Percentiles rank a stretch among this genome's conserved stretches.
phyloP scores from a whole-genome alignment of 2,797 vertebrate genomes.

The Paramormyrops hopkinsi region DNA sequence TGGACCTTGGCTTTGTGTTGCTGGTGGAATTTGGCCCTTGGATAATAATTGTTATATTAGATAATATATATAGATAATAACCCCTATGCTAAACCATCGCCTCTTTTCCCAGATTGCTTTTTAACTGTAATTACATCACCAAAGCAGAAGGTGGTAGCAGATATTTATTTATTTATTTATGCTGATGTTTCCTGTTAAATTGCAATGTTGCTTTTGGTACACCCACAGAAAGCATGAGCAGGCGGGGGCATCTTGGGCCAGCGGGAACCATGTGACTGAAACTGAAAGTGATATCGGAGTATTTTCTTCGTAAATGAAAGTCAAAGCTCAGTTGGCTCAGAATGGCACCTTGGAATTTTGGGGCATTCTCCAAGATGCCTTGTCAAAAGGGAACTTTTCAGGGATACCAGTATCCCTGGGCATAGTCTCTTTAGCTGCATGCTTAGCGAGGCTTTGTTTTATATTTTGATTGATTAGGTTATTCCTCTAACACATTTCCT shows the following conservation, averaged over 20 bases:
- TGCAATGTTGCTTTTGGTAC: not conserved
- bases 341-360: not conserved
- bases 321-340: conserved; percentile 24
- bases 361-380: not conserved
- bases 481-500: not conserved
- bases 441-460: not conserved
- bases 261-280: conserved; percentile 40
- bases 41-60: not conserved
- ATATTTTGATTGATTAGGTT: not conserved
- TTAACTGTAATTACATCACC: conserved; percentile 10
- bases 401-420: not conserved
- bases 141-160: conserved; percentile 44
- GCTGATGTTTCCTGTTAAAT: not conserved
- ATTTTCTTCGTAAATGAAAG: conserved; percentile 56
- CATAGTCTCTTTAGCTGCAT: not conserved
- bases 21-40: not conserved
- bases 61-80: too few species aligned
- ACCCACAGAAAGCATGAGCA: not conserved
- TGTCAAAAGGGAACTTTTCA: not conserved
- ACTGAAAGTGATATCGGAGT: conserved; percentile 38
- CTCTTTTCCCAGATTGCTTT: not conserved
- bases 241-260: not conserved
- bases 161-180: not conserved
- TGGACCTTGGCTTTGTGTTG: not conserved
- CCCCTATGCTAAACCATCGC: not conserved